phyloP scores from a whole-genome alignment of 2,113 vertebrate genomes.

The Microtus richardsoni region DNA sequence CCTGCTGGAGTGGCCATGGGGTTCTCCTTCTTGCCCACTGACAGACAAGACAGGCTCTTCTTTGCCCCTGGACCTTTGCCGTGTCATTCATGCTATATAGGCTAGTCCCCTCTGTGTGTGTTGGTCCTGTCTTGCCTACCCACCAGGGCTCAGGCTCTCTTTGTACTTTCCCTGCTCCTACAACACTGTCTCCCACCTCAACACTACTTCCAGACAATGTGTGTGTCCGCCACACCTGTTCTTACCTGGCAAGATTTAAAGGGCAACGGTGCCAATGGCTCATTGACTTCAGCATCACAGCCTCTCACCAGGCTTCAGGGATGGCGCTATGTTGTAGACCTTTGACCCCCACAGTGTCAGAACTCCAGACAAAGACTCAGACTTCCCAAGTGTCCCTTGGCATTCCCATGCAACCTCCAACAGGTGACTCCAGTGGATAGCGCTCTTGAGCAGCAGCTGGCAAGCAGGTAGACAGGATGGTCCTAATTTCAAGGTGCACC shows the following conservation, averaged over 20 bases:
- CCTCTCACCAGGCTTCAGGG: not conserved
- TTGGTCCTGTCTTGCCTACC: not conserved
- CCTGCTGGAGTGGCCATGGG: not conserved
- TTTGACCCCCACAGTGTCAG: not conserved
- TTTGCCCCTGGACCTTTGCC: not conserved
- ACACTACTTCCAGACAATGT: not conserved
- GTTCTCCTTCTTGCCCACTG: rapidly evolving
- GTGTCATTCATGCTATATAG: not conserved
- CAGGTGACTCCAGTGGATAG: not conserved
- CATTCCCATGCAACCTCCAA: not conserved
- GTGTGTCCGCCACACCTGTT: not conserved
- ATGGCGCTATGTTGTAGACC: not conserved
- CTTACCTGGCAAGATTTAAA: not conserved
- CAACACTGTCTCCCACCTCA: not conserved
- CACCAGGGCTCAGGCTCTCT: not conserved
- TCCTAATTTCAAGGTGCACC: not conserved
- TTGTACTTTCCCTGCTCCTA: not conserved
- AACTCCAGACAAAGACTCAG: not conserved
- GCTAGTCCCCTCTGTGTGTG: not conserved
- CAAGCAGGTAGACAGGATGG: not conserved
- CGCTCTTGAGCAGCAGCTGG: not conserved
- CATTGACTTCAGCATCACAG: rapidly evolving
- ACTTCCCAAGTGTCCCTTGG: not conserved
- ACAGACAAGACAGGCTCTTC: not conserved
- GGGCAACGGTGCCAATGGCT: rapidly evolving